Percentiles rank a stretch among this genome's conserved stretches.
Evolutionary conservation across 2,113 vertebrate genomes (phyloP).

Genomic region (Coptodon bakossiorum): DNA sequence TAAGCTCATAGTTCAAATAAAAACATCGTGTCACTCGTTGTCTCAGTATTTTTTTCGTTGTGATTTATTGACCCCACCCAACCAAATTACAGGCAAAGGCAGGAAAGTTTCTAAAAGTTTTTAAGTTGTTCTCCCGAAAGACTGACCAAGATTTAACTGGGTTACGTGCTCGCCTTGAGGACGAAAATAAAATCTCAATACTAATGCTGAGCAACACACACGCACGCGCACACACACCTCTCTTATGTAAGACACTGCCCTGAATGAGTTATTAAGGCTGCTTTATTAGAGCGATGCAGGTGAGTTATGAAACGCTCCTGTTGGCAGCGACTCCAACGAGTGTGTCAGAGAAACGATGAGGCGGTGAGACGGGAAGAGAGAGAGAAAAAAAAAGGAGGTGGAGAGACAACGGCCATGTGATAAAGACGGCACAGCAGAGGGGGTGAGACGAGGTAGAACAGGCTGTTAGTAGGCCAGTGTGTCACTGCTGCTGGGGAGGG

Average conservation of each 20-base stretch:
- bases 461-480: conserved; percentile 62
- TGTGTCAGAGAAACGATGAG: background rate
- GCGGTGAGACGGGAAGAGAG: background rate
- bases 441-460: conserved; percentile 1
- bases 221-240: background rate
- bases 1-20: background rate
- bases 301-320: conserved; percentile 45
- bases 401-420: background rate
- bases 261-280: conserved; percentile 38
- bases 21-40: background rate
- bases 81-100: rapidly evolving
- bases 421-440: background rate
- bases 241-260: conserved; percentile 32
- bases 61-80: background rate
- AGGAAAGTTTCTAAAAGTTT: background rate
- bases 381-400: background rate
- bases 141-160: background rate
- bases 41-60: background rate
- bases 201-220: background rate
- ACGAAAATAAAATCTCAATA: background rate
- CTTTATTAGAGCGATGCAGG: conserved; percentile 39
- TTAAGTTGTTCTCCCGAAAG: background rate
- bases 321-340: background rate
- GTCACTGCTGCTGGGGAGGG: conserved; percentile 39
- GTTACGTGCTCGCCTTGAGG: background rate